Percentiles rank a stretch among this genome's conserved stretches.
phyloP scores from a whole-genome alignment of 2,113 vertebrate species.

The Ageneiosus marmoratus region DNA sequence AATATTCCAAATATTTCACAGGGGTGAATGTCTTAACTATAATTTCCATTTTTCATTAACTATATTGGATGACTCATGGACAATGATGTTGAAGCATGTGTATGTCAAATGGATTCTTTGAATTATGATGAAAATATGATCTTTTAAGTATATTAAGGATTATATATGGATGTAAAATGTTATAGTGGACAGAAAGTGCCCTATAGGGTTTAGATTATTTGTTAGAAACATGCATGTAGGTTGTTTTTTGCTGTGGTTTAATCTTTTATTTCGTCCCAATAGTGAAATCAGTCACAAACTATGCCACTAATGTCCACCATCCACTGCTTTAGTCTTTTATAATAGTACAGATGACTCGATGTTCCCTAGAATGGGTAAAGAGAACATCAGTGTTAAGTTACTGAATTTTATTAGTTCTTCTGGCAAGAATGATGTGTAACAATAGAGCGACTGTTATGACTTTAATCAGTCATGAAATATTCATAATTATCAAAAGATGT shows the following conservation, averaged over 20 bases:
- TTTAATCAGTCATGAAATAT: constrained; percentile 1
- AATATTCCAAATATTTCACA: background rate
- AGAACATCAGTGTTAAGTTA: background rate
- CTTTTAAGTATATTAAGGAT: background rate
- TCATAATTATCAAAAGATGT: background rate
- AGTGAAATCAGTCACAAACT: background rate
- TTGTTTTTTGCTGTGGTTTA: background rate
- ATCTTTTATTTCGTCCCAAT: background rate
- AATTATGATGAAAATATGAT: background rate
- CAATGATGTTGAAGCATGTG: background rate
- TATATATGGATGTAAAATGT: background rate
- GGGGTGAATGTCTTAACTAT: background rate
- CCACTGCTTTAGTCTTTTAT: background rate
- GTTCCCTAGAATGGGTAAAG: background rate
- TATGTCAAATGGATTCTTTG: background rate
- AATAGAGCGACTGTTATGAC: background rate
- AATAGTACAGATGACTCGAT: background rate
- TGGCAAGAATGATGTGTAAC: background rate
- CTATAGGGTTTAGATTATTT: too few species aligned
- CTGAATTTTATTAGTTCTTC: background rate
- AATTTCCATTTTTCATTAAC: background rate
- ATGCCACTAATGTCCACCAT: background rate
- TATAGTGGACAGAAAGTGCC: too few species aligned
- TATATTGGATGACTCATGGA: background rate
- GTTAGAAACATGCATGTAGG: too few species aligned